phyloP scores from a whole-genome alignment of 2,113 vertebrate genomes.

The Etia nguti region DNA sequence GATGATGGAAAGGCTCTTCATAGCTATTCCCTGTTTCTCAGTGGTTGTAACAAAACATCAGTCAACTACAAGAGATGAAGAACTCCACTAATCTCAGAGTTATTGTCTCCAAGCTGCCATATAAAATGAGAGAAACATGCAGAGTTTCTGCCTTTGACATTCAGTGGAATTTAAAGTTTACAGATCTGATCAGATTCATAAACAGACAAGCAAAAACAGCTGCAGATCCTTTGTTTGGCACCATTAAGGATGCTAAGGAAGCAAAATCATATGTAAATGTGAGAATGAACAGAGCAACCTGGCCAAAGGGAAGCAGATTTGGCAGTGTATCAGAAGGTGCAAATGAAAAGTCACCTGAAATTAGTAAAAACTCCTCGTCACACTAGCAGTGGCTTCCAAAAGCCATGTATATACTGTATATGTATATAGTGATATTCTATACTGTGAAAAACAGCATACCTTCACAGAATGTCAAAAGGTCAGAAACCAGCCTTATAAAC shows the following conservation, averaged over 20 bases:
- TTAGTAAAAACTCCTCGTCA: neutral
- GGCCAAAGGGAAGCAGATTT: neutral
- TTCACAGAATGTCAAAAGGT: neutral
- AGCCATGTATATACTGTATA: neutral
- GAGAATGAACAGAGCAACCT: neutral
- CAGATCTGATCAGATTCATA: neutral
- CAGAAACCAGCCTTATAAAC: neutral
- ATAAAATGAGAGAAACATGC: neutral
- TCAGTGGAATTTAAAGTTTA: neutral
- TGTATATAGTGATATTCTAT: neutral
- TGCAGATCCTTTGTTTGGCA: neutral
- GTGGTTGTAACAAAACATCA: neutral
- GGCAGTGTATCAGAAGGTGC: neutral
- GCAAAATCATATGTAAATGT: neutral
- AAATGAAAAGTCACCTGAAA: neutral
- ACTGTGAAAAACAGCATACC: neutral
- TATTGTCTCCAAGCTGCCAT: neutral
- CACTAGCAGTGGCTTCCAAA: neutral
- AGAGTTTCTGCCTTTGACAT: neutral
- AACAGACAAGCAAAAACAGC: neutral
- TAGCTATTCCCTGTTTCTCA: neutral
- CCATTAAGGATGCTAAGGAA: neutral
- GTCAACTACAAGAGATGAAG: neutral
- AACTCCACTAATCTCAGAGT: neutral
- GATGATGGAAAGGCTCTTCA: neutral